Evolutionary conservation across 2,888 invertebrate genomes (phyloP).

Genomic region (Orthosia gracilis): DNA sequence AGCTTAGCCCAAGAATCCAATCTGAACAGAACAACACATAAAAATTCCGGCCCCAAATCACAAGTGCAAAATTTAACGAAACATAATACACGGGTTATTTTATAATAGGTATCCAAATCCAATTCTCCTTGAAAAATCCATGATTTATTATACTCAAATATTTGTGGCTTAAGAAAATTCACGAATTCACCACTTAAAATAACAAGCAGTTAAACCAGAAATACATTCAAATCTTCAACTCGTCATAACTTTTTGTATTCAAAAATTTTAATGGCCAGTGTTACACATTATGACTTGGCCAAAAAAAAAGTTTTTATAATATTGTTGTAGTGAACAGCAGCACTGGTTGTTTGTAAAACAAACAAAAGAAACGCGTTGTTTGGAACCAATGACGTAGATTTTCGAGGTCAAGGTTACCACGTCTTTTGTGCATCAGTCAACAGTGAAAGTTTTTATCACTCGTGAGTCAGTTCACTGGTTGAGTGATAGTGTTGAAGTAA

Average conservation of each 20-base stretch:
- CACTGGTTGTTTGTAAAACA: constrained; percentile 26
- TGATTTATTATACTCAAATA: constrained; percentile 7
- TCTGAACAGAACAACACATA: background rate
- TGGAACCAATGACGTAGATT: constrained; percentile 30
- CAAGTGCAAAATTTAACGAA: background rate
- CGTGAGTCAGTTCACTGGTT: constrained; percentile 19
- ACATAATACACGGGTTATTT: too few species aligned
- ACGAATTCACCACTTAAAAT: background rate
- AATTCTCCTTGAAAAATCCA: background rate
- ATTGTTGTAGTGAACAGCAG: background rate
- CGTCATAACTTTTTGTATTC: constrained; percentile 13
- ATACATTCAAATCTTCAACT: background rate
- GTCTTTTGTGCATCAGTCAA: constrained; percentile 27
- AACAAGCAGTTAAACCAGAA: constrained; percentile 11
- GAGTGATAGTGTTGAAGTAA: constrained; percentile 6
- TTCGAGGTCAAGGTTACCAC: constrained; percentile 39
- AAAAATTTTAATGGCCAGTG: background rate
- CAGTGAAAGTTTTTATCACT: constrained; percentile 52
- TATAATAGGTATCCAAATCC: background rate
- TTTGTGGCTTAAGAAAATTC: constrained; percentile 3
- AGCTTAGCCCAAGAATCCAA: constrained; percentile 1
- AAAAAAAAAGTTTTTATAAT: constrained; percentile 14
- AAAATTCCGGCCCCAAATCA: background rate
- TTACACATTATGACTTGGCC: background rate
- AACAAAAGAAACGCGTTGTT: constrained; percentile 40